These are phyloP conservation scores for Thamnophis sirtalis DNA, from an alignment of 2,113 vertebrate species.

Conservation along the genomic window DNA sequence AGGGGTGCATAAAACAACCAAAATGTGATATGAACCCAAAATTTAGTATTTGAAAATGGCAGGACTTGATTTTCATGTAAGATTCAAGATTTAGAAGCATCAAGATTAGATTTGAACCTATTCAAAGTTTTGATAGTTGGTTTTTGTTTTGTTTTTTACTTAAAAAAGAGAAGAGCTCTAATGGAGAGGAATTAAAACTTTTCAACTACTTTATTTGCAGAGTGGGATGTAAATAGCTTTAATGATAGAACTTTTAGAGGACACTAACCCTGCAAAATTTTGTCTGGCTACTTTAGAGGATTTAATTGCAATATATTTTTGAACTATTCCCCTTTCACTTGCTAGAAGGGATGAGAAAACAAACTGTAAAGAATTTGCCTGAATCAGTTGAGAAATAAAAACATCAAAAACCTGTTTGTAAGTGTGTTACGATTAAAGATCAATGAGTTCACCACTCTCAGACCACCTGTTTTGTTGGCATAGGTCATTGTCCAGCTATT, in stretches of 20 bases:
- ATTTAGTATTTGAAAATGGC: background rate
- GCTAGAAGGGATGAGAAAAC: background rate
- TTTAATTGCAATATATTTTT: background rate
- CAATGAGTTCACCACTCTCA: background rate
- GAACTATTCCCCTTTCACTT: background rate
- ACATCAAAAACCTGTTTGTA: background rate
- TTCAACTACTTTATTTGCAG: background rate
- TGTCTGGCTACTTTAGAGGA: background rate
- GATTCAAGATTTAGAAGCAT: background rate
- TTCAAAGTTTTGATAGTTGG: background rate
- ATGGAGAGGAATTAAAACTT: background rate
- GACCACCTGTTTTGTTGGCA: background rate
- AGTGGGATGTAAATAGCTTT: background rate
- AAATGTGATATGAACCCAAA: background rate
- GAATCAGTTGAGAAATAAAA: background rate
- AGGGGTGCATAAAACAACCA: background rate
- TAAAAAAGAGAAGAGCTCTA: background rate
- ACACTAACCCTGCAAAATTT: background rate
- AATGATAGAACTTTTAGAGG: background rate
- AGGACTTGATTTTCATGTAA: background rate
- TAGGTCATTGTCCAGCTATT: background rate
- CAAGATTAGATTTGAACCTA: background rate
- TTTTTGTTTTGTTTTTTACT: background rate
- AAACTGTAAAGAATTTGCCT: background rate
- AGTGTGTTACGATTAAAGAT: background rate